Base-by-base conservation (phyloP, 2,113 vertebrate species). In the Platysteira castanea region DNA sequence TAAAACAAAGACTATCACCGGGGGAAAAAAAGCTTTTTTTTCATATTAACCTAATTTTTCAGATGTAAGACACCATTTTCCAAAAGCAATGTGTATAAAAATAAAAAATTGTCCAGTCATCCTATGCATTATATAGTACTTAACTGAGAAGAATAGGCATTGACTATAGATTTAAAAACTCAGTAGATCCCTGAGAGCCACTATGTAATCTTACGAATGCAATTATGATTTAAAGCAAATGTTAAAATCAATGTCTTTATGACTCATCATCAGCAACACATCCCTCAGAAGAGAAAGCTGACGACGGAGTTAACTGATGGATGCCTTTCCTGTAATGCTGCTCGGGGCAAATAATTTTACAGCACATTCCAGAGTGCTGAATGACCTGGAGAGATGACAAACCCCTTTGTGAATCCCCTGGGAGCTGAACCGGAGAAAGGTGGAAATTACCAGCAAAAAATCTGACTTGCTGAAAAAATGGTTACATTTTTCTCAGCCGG, bases 221-320 rank as follows among this genome's bases (percentile, higher is more conserved):
- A 97, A 96, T 98, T 97, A 97, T 83, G 87, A 96, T 91, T 97
- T 94, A 96, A 94, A 97, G 96, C 92, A 95, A 97, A 96, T 97
- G 97, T 95, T 96, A 98, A 97, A 98, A 97, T 97, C 97, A 92
- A 97, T 97, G 97, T 86, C 91, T 97, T 97, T 97, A 95, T 97
- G 97, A 97, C 76, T 96, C 96, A 97, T 96, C 93, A 97, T 89
- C 93, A 97, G 91, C 96, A 98, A 94, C 59, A 68, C 84, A 93
- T 96, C 90, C 96, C 89, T 94, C 87, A 92, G 91, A 96, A 95
- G 80, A 87, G 96, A 98, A 96, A 82, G 56, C 73, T 92, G 92
- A 92, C n/a, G 13, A 86, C 87, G 95, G 97, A 95, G 88, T 96
- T 96, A 93, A 94, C 93, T 93, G 94, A 96, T 87, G 95, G 80